Conservation (phyloP, 37 sponge, comb jelly and placozoan species). For the Aphrocallistes beatrix region DNA sequence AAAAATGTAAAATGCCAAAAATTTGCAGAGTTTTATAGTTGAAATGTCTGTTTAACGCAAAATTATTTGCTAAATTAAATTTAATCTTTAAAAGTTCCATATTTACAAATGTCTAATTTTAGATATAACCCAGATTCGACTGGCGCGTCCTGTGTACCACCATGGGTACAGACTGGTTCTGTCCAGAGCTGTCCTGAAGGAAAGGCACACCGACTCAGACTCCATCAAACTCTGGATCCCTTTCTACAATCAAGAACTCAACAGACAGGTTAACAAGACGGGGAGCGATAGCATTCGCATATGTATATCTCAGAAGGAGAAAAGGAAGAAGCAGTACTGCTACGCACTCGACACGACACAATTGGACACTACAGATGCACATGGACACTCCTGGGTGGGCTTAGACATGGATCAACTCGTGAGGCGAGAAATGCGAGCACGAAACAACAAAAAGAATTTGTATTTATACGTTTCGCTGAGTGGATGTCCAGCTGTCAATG, state of each 20-base stretch:
- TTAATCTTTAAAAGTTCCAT: too few species aligned
- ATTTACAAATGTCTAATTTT: too few species aligned
- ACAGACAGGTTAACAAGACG: background rate
- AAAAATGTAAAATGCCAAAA: too few species aligned
- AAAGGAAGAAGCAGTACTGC: background rate
- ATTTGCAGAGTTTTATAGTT: too few species aligned
- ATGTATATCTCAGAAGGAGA: background rate
- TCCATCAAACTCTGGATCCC: background rate
- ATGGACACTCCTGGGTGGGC: constrained; percentile 14
- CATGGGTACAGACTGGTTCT: background rate
- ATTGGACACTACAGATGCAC: background rate
- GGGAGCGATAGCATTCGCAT: background rate
- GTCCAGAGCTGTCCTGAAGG: background rate
- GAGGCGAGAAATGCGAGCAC: background rate
- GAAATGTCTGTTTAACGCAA: too few species aligned
- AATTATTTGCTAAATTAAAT: too few species aligned
- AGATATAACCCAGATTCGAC: background rate
- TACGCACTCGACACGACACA: background rate
- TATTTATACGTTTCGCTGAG: constrained; percentile 1
- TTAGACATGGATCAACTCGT: background rate
- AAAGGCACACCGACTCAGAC: background rate
- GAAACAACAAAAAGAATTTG: background rate
- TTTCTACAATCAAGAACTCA: background rate
- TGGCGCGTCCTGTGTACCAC: background rate
- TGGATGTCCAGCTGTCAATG: background rate